Base-by-base conservation (phyloP, 1,140 invertebrate genomes). In the Tetramorium parvispinum region DNA sequence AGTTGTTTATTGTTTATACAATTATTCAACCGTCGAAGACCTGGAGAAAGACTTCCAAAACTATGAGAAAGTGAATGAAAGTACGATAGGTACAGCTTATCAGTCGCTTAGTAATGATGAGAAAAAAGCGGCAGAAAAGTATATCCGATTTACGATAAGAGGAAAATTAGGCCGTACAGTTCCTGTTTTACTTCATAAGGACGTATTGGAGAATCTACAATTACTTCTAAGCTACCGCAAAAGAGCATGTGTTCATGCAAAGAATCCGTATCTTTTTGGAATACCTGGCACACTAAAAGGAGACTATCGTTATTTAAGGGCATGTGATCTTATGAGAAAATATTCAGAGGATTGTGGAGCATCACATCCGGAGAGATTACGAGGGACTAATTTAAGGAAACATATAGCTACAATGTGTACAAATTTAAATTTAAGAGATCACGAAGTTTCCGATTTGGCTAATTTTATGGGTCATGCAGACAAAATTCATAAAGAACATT, bases 381-480 rank as follows among this genome's bases (percentile, higher is more conserved):
- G 24, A 55, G 49, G 18, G 55, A 73, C 70, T n/a, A 73, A 73
- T 55, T 71, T 73, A 73, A 73, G 49, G 16, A 55, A 55, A 11
- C 68, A 71, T 24, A 51, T 71, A n/a, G 68, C 46, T 11, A 71
- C 68, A 1, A 71, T 51, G 37, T 71, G 68, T 27, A 53, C 5
- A 8, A 71, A 71, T 71, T 51, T 71, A 51, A 53, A 71, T 53
- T 1, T 71, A 21, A 71, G 0, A 51, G 27, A 71, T 8, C 3
- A 71, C 2, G 68, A 71, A 10, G 7, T 71, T 53, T 71, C 68
- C 0, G 68, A 71, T 16, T 53, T 71, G 13, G 24, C 49, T 32
- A 71, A 51, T 71, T 71, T 71, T 3, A 70, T 70, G 43, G 66
- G 43, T 70, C 43, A 70, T 16, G 66, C 43, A 24, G 66, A 70